phyloP scores from a whole-genome alignment of 2,113 vertebrate species.

The Trogon surrucura region DNA sequence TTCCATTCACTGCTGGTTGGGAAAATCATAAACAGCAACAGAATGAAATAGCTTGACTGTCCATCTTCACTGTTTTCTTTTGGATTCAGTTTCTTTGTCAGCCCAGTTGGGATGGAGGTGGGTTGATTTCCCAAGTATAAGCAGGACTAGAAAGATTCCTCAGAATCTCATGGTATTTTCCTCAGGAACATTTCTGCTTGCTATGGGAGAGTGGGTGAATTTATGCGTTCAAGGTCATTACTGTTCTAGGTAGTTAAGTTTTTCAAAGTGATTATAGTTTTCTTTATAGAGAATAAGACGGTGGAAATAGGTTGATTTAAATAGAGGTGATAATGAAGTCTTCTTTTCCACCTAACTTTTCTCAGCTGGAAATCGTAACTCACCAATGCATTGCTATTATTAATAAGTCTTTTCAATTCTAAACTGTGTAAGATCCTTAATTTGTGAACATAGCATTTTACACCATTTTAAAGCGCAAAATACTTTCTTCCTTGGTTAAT shows the following conservation, averaged over 20 bases:
- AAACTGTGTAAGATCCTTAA: neutral
- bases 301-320: conserved; percentile 4
- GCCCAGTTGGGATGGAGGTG: rapidly evolving
- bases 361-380: neutral
- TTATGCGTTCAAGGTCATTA: neutral
- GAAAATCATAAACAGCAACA: neutral
- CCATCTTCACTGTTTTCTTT: neutral
- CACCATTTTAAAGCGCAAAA: conserved; percentile 10
- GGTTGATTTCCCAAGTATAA: neutral
- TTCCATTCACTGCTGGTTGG: neutral
- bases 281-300: neutral
- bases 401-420: conserved; percentile 3
- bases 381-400: neutral
- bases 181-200: neutral
- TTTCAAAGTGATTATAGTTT: neutral
- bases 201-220: neutral
- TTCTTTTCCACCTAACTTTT: neutral
- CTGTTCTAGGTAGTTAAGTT: neutral
- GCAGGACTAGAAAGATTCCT: neutral
- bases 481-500: conserved; percentile 39
- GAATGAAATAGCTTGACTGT: neutral
- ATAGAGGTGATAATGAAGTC: neutral
- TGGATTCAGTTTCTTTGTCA: neutral
- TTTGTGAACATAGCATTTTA: conserved; percentile 20
- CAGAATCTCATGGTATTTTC: neutral